Base-by-base conservation (phyloP, 2,113 vertebrate species). In the Zosterops pallidus region DNA sequence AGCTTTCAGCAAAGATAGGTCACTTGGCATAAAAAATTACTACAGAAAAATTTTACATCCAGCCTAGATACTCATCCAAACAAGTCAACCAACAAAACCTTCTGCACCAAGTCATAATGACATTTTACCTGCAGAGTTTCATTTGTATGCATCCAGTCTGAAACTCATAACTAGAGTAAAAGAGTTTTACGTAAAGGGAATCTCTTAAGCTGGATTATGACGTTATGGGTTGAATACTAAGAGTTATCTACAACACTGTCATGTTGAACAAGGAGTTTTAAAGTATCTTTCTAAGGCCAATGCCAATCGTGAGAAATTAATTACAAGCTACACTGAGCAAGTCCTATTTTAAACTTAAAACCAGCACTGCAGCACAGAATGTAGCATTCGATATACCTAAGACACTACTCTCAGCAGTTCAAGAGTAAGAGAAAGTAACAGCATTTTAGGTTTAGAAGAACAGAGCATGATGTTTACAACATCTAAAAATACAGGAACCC, bases 131-230 rank as follows among this genome's bases (percentile, higher is more conserved):
- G 55, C 44, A 77, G 20, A 60, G 20, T 53, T 92, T 84, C 11
- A 76, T 74, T 87, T 83, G 17, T 35, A 62, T 35, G 57, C 41
- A 87, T 57, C 35, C 25, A 56, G 29, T 7, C 65, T n/a, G 47
- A 83, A 83, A 44, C 6, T 74, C 39, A 74, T 85, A 85, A 77
- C 10, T 28, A 65, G 8, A 63, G 12, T 42, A 22, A 5, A n/a
- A 18, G 46, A 62, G 11, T 75, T 79, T 60, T 52, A 76, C 0
- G 0, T 16, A 26, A 69, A 71, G 7, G 55, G 9, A 71, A 52
- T 68, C 3, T 2, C n/a, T 56, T 68, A 33, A 71, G 0, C n/a
- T 41, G 9, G 23, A 56, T 65, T 80, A 65, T 44, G 25, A 84
- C 33, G 26, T 29, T 75, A 44, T 3, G 6, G 56, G 15, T 39